Evolutionary conservation across 2,797 vertebrate genomes (phyloP), one percentile per base, ranked within the genome.

Genomic region (Kryptolebias ocellatus): DNA sequence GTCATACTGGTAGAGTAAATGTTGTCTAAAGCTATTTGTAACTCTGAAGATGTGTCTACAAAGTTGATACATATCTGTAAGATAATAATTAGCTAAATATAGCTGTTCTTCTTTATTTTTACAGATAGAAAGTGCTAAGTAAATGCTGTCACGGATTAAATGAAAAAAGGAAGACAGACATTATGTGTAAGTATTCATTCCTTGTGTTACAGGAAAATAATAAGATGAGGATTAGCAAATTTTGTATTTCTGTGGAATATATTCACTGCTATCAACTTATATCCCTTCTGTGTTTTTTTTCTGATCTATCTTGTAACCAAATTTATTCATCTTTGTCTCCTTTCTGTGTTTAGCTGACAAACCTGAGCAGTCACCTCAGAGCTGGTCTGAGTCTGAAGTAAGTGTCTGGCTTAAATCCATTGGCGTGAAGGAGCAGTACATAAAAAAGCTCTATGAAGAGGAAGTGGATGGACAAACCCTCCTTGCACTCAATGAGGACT

Each of bases 341-440:
- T 55, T 0, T 45, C 2, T 27, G 14, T 34, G 6, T 58, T 67
- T 60, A 88, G 83, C 80, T 78, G 77, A 85, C 1, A 10, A 72
- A 58, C 39, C 31, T 55, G 37, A 79, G 0, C 49, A 83, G 54
- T 81, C 89, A 28, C 58, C 92, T 56, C 65, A 82, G 31, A 55
- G 83, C 53, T 96, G 95, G 95, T 92, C 72, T 20, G 94, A 94
- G 81, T 81, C 83, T 50, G 66, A 95, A 0, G 95, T 96, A 49
- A 92, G 84, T 60, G 53, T 42, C 1, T 96, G 95, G 95, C 86
- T 96, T 9, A 82, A 66, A 50, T 91, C 89, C 1, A 93, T 85
- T 45, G 90, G 87, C 45, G 76, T 96, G 14, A 95, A 95, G 69
- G 81, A 93, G 24, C 71, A 78, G 0, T 94, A 95, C 3, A 60